phyloP scores from a whole-genome alignment of 2,113 vertebrate genomes.

The Nettapus auritus region DNA sequence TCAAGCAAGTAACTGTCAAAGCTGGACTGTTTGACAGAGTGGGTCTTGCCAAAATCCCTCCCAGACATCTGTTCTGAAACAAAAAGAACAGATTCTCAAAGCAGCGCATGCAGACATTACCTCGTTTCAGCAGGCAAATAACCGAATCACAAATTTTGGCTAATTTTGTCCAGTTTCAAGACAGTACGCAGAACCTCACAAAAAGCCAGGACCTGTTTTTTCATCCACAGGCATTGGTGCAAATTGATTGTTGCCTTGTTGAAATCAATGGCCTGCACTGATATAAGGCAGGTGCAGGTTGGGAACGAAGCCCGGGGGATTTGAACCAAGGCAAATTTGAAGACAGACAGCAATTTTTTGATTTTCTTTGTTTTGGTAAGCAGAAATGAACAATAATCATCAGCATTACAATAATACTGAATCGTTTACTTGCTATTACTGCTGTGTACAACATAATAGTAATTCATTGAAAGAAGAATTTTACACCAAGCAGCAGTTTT shows the following conservation, averaged over 20 bases:
- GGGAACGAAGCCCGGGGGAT: constrained; percentile 15
- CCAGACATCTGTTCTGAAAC: constrained; percentile 94
- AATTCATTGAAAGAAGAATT: not conserved
- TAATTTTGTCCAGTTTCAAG: constrained; percentile 69
- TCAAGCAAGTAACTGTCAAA: constrained; percentile 97
- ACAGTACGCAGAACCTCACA: constrained; percentile 15
- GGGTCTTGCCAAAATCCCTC: constrained; percentile 87
- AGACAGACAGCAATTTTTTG: not conserved
- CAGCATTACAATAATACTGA: constrained; percentile 21
- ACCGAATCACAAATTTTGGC: constrained; percentile 69
- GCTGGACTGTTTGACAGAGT: constrained; percentile 91
- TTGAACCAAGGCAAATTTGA: not conserved
- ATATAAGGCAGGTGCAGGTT: constrained; percentile 38
- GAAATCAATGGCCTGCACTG: not conserved
- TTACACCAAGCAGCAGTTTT: not conserved
- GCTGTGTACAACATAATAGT: not conserved
- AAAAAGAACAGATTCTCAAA: constrained; percentile 75
- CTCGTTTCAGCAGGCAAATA: constrained; percentile 58
- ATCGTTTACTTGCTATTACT: not conserved
- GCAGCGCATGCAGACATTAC: constrained; percentile 40
- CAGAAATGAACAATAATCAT: constrained; percentile 20
- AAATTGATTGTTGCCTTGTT: constrained; percentile 8
- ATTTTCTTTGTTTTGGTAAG: constrained; percentile 56
- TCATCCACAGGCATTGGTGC: fast-evolving
- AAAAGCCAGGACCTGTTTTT: constrained; percentile 27